Base-by-base conservation (phyloP, 2,888 invertebrate genomes). In the Loripinus fragilis region DNA sequence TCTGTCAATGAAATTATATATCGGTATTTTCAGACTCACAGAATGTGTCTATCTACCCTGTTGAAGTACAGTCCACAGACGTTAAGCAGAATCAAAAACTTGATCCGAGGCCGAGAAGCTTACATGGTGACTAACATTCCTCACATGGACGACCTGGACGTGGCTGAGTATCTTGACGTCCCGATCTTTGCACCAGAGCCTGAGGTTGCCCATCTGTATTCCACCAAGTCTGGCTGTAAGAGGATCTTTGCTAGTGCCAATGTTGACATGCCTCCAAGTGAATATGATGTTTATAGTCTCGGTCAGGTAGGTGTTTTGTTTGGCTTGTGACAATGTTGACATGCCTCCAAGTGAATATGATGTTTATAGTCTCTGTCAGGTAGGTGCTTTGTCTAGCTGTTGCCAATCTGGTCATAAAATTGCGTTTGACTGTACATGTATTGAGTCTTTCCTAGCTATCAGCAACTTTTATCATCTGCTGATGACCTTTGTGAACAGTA, bases 211-310 rank as follows among this genome's bases (percentile, higher is more conserved):
- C 90, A 92, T 71, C 88, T 93, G 12, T 93, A 93, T 83, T 91
- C 92, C 30, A 92, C 93, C 8, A 93, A 94, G 83, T 93, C 93
- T 17, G 93, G 93, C 0, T 90, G 92, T 76, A 93, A 93, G 85
- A 83, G 93, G 38, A 91, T 94, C 42, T 93, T 94, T 85, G 89
- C 90, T 66, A 90, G 90, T 84, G 92, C 93, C 52, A 87, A 88
- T 42, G 91, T 92, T 1, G 86, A 87, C n/a, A 88, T 91, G 67
- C 93, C 94, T 8, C 93, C 93, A 0, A 91, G 92, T 71, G 93
- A 93, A 85, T 93, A 90, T 78, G 93, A 93, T 85, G 89, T 94
- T 10, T 93, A 93, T 81, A 93, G 91, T 76, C 81, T 91, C 28
- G 91, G 90, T n/a, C 93, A 93, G 90, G 93, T 93, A 78, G 70